Conservation (phyloP, 2,888 invertebrate genomes). For the Agelastica alni region DNA sequence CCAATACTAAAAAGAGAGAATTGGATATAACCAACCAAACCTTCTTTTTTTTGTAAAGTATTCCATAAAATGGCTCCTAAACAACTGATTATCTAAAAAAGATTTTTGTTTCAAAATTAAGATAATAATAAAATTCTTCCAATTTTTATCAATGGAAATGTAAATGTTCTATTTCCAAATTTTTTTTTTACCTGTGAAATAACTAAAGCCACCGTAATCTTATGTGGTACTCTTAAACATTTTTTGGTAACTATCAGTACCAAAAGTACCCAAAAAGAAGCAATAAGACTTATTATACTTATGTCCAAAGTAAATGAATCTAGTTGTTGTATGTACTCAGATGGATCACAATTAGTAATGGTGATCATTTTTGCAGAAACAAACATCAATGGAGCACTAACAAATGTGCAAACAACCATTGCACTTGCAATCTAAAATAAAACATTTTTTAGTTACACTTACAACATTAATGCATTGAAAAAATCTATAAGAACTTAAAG, state of each 20-base stretch:
- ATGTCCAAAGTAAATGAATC: conserved; percentile 82
- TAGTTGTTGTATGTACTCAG: conserved; percentile 76
- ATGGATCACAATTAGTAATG: conserved; percentile 68
- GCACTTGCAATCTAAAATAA: conserved; percentile 80
- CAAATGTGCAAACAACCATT: conserved; percentile 92
- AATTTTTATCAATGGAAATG: no score
- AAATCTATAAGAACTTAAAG: background rate
- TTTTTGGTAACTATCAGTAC: conserved; percentile 77
- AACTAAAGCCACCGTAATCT: conserved; percentile 77
- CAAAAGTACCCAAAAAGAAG: conserved; percentile 77
- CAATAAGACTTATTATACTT: conserved; percentile 77
- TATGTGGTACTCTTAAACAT: conserved; percentile 79
- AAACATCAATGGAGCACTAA: conserved; percentile 94
- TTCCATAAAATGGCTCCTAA: conserved; percentile 79
- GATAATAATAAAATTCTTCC: conserved; percentile 10
- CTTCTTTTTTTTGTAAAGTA: conserved; percentile 59
- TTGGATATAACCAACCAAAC: conserved; percentile 72
- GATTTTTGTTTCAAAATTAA: conserved; percentile 6
- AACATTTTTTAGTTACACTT: background rate
- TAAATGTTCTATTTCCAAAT: no score
- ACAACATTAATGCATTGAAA: background rate
- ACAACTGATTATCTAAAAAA: conserved; percentile 65
- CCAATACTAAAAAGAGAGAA: conserved; percentile 77
- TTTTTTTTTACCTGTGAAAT: conserved; percentile 73
- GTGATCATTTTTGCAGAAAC: conserved; percentile 92